phyloP scores from a whole-genome alignment of 2,888 invertebrate genomes.

The Cecidostiba fungosa region DNA sequence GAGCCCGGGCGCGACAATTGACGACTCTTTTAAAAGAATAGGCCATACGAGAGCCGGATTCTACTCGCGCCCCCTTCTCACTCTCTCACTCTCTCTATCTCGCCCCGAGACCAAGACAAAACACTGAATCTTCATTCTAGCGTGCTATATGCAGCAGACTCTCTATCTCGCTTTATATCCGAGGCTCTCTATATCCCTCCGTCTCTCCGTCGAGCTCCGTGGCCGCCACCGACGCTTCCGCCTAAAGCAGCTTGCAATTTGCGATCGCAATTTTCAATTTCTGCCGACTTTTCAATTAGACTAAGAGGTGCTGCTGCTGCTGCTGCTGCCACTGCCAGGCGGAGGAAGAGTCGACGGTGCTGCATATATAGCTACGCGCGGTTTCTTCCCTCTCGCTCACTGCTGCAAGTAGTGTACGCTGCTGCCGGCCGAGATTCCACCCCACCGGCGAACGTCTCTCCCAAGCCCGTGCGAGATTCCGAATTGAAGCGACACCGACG shows the following conservation, averaged over 20 bases:
- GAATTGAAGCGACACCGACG: constrained; percentile 75
- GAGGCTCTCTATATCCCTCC: constrained; percentile 30
- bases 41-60: constrained; percentile 72
- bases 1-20: constrained; percentile 76
- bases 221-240: constrained; percentile 66
- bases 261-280: constrained; percentile 81
- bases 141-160: constrained; percentile 70
- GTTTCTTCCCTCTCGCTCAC: constrained; percentile 68
- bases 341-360: not conserved
- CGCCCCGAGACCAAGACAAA: constrained; percentile 74
- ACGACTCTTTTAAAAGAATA: constrained; percentile 77
- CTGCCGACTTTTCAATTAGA: constrained; percentile 80
- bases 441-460: constrained; percentile 69
- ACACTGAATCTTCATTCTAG: constrained; percentile 79
- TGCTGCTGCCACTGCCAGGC: constrained; percentile 67
- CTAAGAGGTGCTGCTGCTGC: constrained; percentile 78
- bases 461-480: constrained; percentile 70
- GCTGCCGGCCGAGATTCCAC: constrained; percentile 68
- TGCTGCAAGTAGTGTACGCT: constrained; percentile 30
- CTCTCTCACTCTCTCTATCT: constrained; percentile 4
- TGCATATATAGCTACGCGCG: constrained; percentile 60
- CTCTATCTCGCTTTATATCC: constrained; percentile 62
- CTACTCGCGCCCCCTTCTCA: constrained; percentile 70
- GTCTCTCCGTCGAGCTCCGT: constrained; percentile 11
- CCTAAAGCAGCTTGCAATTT: constrained; percentile 80